Evolutionary conservation across 2,797 vertebrate species (phyloP).

Genomic region (Liparis tanakae): DNA sequence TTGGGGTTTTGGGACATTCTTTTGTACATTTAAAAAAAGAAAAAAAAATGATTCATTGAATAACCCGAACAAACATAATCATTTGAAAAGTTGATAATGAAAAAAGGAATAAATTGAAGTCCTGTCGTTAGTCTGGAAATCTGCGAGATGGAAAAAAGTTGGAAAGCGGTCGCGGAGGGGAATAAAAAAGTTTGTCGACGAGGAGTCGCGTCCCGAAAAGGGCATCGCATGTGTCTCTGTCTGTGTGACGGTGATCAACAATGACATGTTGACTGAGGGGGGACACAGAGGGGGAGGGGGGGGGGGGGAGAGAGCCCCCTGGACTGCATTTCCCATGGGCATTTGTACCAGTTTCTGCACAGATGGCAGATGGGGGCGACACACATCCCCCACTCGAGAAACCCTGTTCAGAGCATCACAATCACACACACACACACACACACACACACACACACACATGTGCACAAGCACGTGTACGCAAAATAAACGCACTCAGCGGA

Average conservation of each 20-base stretch:
- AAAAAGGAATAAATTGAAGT: neutral
- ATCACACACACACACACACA: slow-evolving; percentile 7
- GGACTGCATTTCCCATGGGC: slow-evolving; percentile 78
- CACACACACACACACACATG: neutral
- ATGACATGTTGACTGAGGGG: slow-evolving; percentile 65
- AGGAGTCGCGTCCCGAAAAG: slow-evolving; percentile 22
- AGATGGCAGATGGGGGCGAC: slow-evolving; percentile 73
- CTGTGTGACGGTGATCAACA: slow-evolving; percentile 54
- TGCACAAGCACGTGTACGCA: slow-evolving; percentile 21
- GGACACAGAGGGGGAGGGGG: slow-evolving; percentile 30
- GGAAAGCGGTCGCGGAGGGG: neutral
- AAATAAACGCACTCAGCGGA: slow-evolving; percentile 38
- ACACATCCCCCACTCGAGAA: slow-evolving; percentile 55
- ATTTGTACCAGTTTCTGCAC: slow-evolving; percentile 65
- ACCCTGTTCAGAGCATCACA: slow-evolving; percentile 51
- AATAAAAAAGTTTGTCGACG: neutral
- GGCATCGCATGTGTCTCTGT: slow-evolving; percentile 16
- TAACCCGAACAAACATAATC: neutral
- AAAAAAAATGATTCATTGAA: neutral
- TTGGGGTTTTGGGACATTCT: neutral
- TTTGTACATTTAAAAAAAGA: neutral
- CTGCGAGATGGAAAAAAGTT: neutral
- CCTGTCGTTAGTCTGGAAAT: neutral
- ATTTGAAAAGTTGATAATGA: slow-evolving; percentile 5
- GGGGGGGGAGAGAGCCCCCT: slow-evolving; percentile 17